These are phyloP conservation scores for Mormyrus proboscirostris DNA, from an alignment of 2,797 vertebrate genomes.

Conservation along the genomic window DNA sequence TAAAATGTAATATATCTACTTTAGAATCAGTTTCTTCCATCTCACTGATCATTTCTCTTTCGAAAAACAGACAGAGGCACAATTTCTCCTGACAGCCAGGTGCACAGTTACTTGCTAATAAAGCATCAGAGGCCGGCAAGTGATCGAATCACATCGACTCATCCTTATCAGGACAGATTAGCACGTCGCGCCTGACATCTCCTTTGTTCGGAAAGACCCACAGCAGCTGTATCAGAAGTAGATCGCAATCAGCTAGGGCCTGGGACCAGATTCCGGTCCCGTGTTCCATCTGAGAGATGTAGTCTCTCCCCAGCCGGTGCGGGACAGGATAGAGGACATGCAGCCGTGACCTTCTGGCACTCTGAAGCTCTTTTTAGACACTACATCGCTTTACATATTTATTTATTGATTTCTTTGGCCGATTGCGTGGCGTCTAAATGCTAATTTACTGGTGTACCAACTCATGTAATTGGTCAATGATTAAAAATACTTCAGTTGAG, in stretches of 20 bases:
- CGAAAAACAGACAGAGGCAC: background rate
- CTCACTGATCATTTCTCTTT: background rate
- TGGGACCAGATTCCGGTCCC: background rate
- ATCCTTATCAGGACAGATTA: background rate
- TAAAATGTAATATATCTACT: background rate
- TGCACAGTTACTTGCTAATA: background rate
- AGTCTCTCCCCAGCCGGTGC: background rate
- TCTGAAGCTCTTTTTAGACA: background rate
- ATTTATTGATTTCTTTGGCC: background rate
- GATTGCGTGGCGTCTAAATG: background rate
- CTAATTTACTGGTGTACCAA: background rate
- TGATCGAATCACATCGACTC: background rate
- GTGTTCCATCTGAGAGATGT: background rate
- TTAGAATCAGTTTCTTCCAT: background rate
- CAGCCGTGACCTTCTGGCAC: background rate
- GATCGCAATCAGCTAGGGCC: constrained; percentile 12
- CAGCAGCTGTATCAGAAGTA: background rate
- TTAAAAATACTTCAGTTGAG: background rate
- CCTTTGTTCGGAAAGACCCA: background rate
- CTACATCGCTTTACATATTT: background rate
- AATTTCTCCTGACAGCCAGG: background rate
- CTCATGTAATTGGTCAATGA: background rate
- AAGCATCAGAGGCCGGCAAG: background rate
- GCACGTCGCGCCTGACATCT: background rate
- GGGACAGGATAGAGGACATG: background rate